Conservation (phyloP, 2,888 invertebrate species). For the Microctonus aethiopoides region DNA sequence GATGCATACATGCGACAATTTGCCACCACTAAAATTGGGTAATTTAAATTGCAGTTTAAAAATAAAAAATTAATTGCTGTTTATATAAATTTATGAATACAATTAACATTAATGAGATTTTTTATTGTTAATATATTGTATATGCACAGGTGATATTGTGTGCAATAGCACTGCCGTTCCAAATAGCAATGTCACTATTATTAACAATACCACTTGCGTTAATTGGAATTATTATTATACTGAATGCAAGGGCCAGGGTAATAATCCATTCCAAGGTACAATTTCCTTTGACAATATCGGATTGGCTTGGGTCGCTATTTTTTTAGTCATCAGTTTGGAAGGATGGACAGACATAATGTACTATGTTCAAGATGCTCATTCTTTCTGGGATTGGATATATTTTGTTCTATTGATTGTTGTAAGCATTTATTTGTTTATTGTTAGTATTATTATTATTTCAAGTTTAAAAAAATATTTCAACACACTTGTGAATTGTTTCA, state of each 20-base stretch:
- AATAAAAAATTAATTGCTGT: neutral
- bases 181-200: conserved; percentile 72
- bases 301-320: conserved; percentile 99
- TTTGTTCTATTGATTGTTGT: conserved; percentile 99
- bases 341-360: conserved; percentile 99
- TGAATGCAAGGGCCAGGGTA: conserved; percentile 89
- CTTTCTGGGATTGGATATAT: conserved; percentile 99
- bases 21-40: conserved; percentile 76
- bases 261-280: conserved; percentile 98
- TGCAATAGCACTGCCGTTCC: conserved; percentile 82
- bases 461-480: neutral
- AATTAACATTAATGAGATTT: neutral
- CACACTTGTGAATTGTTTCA: neutral
- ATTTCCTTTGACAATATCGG: conserved; percentile 99
- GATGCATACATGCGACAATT: conserved; percentile 89
- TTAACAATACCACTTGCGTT: conserved; percentile 81
- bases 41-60: conserved; percentile 40
- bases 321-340: conserved; percentile 98
- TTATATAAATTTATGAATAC: neutral
- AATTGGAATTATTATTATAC: conserved; percentile 99
- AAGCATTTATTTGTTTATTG: conserved; percentile 68
- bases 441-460: neutral
- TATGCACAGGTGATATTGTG: conserved; percentile 72
- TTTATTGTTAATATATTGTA: no score
- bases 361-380: conserved; percentile 99